Evolutionary conservation across 2,113 vertebrate species (phyloP), one percentile per base, ranked within the genome.

Genomic region (Poeciliopsis retropinna): DNA sequence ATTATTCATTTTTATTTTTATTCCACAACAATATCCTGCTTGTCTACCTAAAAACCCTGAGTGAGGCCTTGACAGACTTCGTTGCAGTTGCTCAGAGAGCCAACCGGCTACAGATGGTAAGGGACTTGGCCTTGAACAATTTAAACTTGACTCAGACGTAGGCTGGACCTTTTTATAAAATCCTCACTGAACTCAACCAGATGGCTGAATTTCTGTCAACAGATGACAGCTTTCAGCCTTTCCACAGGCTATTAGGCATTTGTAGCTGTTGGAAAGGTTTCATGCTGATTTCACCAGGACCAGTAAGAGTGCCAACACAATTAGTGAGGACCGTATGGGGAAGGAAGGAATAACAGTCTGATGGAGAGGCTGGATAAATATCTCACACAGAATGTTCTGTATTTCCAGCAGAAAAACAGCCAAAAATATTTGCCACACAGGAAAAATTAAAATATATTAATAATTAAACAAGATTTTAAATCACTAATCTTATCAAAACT

Each of bases 201-300:
- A 85, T 83, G 82, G 78, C 66, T 31, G 19, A 81, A n/a, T 65
- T 54, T 82, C 32, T 76, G 54, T 65, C 72, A 78, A 77, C 22
- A 75, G 73, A 72, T 29, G 61, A 63, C 17, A 3, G 71, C 47
- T 73, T 57, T 80, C 66, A 79, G 67, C 54, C 77, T 64, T 63
- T 60, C 75, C 77, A 22, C 70, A 71, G 82, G 84, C 78, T 80
- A 79, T 27, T 31, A 80, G 22, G 51, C 51, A 57, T 57, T 57
- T 57, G 51, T 10, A 57, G 51, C 22, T 57, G 51, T 57, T 57
- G 51, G 51, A 57, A n/a, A 57, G 51, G 51, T 57, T 57, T 57
- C 51, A 57, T 57, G 51, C 51, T 57, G 51, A 57, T 57, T 57
- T 57, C 51, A 57, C 51, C 51, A 57, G n/a, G 32, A 57, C 9